Evolutionary conservation across 2,888 invertebrate genomes (phyloP).

Genomic region (Pseudococcus longispinus): DNA sequence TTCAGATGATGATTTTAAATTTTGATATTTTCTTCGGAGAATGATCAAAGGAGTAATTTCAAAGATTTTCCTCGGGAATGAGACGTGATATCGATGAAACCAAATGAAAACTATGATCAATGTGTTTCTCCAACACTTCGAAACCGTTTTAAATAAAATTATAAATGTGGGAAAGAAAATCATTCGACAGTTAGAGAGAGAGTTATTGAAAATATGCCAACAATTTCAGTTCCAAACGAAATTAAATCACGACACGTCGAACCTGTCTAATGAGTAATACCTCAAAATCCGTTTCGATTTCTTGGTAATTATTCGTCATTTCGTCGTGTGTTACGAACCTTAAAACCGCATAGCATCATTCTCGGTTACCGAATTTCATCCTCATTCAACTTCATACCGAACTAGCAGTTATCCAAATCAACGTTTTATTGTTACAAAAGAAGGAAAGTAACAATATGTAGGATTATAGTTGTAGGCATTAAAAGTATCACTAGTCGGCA

Average conservation of each 20-base stretch:
- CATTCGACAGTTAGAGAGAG: neutral
- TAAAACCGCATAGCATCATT: neutral
- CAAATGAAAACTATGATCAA: too few species aligned
- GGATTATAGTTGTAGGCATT: neutral
- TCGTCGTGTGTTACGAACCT: neutral
- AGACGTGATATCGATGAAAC: too few species aligned
- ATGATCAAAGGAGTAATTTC: too few species aligned
- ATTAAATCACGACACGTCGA: neutral
- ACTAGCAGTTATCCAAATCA: neutral
- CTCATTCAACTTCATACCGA: neutral
- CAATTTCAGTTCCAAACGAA: neutral
- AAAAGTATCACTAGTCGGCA: neutral
- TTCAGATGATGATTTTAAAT: too few species aligned
- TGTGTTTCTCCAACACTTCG: too few species aligned
- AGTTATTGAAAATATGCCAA: neutral
- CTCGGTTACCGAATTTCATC: neutral
- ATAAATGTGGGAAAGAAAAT: too few species aligned
- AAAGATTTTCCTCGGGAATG: too few species aligned
- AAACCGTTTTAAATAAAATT: too few species aligned
- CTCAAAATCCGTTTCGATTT: neutral
- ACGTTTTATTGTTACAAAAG: neutral
- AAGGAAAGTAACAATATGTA: neutral
- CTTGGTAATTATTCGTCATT: neutral
- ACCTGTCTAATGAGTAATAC: neutral
- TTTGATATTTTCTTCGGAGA: too few species aligned